Evolutionary conservation across 2,113 vertebrate genomes (phyloP).

Genomic region (Laticauda laticaudata): DNA sequence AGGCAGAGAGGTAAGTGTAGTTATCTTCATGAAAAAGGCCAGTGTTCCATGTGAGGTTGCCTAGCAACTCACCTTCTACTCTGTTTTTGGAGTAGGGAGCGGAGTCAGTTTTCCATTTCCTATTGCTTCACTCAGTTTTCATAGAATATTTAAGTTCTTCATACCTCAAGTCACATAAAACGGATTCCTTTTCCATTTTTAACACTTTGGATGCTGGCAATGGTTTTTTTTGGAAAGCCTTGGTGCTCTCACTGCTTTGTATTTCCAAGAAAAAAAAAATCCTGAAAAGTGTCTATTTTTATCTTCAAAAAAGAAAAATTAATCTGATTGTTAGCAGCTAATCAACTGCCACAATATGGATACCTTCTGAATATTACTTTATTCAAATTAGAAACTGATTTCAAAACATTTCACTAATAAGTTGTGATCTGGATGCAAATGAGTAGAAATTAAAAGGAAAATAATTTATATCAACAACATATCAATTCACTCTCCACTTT

Average conservation of each 20-base stretch:
- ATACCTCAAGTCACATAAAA: slow-evolving; percentile 63
- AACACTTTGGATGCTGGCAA: slow-evolving; percentile 47
- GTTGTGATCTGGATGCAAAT: neutral
- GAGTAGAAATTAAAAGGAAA: neutral
- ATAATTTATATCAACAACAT: neutral
- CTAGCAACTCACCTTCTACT: slow-evolving; percentile 74
- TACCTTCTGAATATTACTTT: neutral
- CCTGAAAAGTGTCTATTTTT: neutral
- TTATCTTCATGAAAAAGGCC: slow-evolving; percentile 73
- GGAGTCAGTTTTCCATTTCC: slow-evolving; percentile 64
- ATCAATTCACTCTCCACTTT: neutral
- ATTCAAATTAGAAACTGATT: neutral
- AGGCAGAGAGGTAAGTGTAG: slow-evolving; percentile 61
- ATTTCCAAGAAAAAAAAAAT: neutral
- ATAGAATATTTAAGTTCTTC: slow-evolving; percentile 62
- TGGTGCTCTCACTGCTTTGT: neutral
- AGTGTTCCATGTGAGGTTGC: slow-evolving; percentile 71
- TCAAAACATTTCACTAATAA: neutral
- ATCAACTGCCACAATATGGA: neutral
- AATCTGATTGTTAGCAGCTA: neutral
- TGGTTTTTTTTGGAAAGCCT: slow-evolving; percentile 42
- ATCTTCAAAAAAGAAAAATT: neutral
- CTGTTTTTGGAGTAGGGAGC: slow-evolving; percentile 61
- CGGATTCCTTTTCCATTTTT: slow-evolving; percentile 28
- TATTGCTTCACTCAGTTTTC: slow-evolving; percentile 64